A percentile compares a stretch with the other conserved stretches of the same genome.
These are phyloP conservation scores for Capitulum mitella DNA, from an alignment of 2,888 invertebrate species.

Conservation along the genomic window DNA sequence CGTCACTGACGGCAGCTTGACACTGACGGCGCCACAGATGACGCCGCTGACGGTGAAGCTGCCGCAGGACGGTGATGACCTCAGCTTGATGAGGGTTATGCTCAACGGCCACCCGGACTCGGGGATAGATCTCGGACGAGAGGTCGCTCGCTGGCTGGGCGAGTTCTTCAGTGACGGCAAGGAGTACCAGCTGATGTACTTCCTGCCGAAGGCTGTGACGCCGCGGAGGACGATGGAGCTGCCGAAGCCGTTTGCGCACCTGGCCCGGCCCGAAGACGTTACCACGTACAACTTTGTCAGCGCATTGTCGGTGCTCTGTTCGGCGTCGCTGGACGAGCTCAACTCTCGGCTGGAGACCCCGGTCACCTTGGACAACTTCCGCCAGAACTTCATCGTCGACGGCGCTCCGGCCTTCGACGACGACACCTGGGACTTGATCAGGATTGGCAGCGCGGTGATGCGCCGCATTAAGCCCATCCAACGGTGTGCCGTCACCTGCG, in stretches of 20 bases:
- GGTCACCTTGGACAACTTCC: neutral
- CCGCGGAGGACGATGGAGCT: neutral
- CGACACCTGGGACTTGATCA: neutral
- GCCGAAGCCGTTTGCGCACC: neutral
- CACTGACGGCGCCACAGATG: too few species aligned
- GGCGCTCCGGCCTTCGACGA: too few species aligned
- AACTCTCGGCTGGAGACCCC: neutral
- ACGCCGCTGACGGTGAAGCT: too few species aligned
- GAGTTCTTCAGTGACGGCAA: neutral
- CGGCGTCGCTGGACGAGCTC: too few species aligned
- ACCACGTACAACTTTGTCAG: neutral
- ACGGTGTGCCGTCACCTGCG: neutral
- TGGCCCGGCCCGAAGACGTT: neutral
- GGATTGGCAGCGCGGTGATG: neutral
- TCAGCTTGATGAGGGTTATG: neutral
- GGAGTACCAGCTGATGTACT: neutral
- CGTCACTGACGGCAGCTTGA: too few species aligned
- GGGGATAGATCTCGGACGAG: neutral
- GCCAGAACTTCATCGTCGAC: neutral
- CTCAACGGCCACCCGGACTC: neutral
- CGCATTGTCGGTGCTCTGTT: neutral
- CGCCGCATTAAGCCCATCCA: neutral
- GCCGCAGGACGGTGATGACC: too few species aligned
- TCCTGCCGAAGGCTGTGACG: neutral
- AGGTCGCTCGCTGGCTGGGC: neutral